Evolutionary conservation across 2,797 vertebrate species (phyloP).

Genomic region (Poliocrania exsul): DNA sequence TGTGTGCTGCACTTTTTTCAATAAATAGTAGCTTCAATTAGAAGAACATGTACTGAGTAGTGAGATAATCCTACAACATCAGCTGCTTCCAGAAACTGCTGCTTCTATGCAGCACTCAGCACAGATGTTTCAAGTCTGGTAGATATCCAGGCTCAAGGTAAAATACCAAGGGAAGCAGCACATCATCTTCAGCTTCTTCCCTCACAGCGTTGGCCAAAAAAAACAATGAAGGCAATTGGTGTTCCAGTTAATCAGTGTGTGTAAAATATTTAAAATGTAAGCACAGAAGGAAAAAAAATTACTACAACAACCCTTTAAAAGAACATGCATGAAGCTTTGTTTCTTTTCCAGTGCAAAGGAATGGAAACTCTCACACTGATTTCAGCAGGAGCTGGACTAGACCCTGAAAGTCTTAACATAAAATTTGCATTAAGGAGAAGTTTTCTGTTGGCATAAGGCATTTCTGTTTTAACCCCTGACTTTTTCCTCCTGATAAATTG

Average conservation of each 20-base stretch:
- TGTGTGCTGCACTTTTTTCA: not conserved
- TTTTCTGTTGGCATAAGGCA: not conserved
- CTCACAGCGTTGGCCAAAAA: not conserved
- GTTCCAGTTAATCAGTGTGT: not conserved
- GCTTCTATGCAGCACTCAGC: not conserved
- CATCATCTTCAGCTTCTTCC: not conserved
- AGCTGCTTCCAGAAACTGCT: not conserved
- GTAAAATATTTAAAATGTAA: not conserved
- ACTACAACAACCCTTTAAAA: not conserved
- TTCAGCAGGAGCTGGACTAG: not conserved
- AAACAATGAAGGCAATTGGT: not conserved
- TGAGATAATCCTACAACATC: not conserved
- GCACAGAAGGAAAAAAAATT: not conserved
- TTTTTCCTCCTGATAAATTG: not conserved
- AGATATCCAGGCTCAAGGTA: not conserved
- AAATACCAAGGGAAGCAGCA: not conserved
- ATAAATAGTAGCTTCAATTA: not conserved
- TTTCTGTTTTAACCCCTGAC: not conserved
- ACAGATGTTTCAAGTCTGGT: not conserved
- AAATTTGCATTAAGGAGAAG: not conserved
- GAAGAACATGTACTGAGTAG: not conserved
- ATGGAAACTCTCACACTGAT: not conserved
- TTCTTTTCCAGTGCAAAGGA: constrained; percentile 1
- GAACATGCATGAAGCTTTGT: not conserved
- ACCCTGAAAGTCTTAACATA: not conserved